Conservation (phyloP, 2,113 vertebrate genomes). For the Pseudopipra pipra region DNA sequence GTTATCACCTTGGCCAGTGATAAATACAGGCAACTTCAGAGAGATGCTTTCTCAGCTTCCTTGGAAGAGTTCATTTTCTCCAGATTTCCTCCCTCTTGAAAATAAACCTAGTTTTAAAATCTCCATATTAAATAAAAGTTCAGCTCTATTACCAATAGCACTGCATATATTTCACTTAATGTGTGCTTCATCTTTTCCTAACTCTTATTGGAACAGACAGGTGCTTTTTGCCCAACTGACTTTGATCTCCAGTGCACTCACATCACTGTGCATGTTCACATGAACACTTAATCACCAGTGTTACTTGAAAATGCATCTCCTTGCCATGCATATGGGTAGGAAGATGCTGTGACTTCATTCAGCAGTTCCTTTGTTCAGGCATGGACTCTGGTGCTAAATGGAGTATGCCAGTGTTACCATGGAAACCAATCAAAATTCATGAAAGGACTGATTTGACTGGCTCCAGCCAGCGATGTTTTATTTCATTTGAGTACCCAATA, state of each 20-base stretch:
- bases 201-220: neutral
- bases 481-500: constrained; percentile 4
- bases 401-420: constrained; percentile 40
- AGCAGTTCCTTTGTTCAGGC: constrained; percentile 25
- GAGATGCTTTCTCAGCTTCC: neutral
- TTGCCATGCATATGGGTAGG: neutral
- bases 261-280: neutral
- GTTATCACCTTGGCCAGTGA: neutral
- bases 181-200: neutral
- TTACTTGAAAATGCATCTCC: neutral
- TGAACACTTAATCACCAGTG: neutral
- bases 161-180: neutral
- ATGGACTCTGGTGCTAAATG: constrained; percentile 36
- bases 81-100: neutral
- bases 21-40: neutral
- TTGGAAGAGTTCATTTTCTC: neutral
- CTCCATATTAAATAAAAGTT: neutral
- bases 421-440: constrained; percentile 61
- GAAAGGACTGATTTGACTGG: constrained; percentile 20
- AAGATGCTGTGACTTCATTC: neutral
- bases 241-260: neutral
- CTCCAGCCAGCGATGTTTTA: constrained; percentile 36
- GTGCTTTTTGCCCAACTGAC: neutral
- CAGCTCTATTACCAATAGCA: neutral
- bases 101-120: neutral